Evolutionary conservation across 35 echinoderm and acorn worm species (phyloP).

Genomic region (Patiria miniata): DNA sequence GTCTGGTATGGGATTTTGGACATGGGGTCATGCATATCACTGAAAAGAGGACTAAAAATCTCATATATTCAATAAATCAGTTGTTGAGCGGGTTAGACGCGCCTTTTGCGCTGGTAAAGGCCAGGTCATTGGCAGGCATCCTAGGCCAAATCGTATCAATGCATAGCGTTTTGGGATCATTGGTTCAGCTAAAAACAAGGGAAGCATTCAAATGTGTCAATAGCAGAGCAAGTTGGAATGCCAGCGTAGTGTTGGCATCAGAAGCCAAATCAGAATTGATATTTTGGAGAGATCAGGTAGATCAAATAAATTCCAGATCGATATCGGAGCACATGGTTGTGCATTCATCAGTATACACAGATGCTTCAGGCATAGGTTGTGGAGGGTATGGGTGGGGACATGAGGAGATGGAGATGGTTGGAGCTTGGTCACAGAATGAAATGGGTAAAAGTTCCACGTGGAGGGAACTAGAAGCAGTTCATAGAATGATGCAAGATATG

Average conservation of each 20-base stretch:
- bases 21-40: not conserved
- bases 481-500: not conserved
- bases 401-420: not conserved
- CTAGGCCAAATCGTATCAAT: constrained; percentile 33
- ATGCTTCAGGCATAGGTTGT: too few relatives aligned
- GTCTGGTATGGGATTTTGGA: constrained; percentile 12
- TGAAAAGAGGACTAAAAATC: not conserved
- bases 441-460: constrained; percentile 41
- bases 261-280: not conserved
- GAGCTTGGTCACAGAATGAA: constrained; percentile 34
- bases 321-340: too few relatives aligned
- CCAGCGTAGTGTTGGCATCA: not conserved
- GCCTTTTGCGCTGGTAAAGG: not conserved
- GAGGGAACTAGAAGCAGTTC: constrained; percentile 47
- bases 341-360: too few relatives aligned
- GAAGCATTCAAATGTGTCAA: constrained; percentile 26
- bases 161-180: constrained; percentile 15
- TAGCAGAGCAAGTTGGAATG: constrained; percentile 43
- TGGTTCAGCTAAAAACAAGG: constrained; percentile 31
- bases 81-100: not conserved
- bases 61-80: not conserved
- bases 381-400: not conserved
- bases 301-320: too few relatives aligned
- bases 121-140: constrained; percentile 9
- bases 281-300: constrained; percentile 17